phyloP scores from a whole-genome alignment of 2,113 vertebrate species.

The Nicator chloris region DNA sequence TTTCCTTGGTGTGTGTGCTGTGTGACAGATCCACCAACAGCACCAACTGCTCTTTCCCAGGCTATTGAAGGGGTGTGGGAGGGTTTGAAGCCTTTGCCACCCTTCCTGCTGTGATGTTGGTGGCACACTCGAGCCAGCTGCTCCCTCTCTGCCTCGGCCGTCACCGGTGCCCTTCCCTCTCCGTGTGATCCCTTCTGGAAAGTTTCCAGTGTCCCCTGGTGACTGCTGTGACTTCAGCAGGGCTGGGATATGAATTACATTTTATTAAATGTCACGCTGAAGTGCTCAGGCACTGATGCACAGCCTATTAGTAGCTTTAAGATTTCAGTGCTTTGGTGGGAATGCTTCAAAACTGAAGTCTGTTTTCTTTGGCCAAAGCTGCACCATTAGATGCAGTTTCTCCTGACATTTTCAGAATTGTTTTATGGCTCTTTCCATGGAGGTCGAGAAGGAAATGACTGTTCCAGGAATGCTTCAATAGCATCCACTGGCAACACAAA shows the following conservation, averaged over 20 bases:
- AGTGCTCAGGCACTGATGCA: constrained; percentile 48
- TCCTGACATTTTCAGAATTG: constrained; percentile 73
- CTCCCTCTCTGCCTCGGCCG: neutral
- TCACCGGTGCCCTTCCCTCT: neutral
- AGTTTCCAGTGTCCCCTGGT: neutral
- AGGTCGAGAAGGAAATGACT: constrained; percentile 74
- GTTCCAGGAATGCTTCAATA: constrained; percentile 71
- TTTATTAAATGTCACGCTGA: constrained; percentile 58
- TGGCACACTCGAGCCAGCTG: constrained; percentile 9
- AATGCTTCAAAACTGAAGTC: constrained; percentile 59
- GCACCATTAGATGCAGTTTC: constrained; percentile 68
- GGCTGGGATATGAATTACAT: constrained; percentile 19
- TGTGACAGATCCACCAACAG: neutral
- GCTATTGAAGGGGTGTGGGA: neutral
- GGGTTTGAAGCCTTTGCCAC: neutral
- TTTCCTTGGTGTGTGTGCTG: neutral
- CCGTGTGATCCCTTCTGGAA: constrained; percentile 28
- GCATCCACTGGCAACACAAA: constrained; percentile 49
- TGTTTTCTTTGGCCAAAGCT: constrained; percentile 76
- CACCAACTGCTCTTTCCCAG: neutral
- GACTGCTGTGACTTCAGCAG: neutral
- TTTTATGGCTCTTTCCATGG: constrained; percentile 68
- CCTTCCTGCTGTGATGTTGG: neutral
- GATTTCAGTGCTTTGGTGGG: constrained; percentile 67
- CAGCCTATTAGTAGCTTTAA: constrained; percentile 50